Percentiles rank a stretch among this genome's conserved stretches.
These are phyloP conservation scores for Psilanteris sp. DNA, from an alignment of 1,140 invertebrate species.

Conservation along the genomic window DNA sequence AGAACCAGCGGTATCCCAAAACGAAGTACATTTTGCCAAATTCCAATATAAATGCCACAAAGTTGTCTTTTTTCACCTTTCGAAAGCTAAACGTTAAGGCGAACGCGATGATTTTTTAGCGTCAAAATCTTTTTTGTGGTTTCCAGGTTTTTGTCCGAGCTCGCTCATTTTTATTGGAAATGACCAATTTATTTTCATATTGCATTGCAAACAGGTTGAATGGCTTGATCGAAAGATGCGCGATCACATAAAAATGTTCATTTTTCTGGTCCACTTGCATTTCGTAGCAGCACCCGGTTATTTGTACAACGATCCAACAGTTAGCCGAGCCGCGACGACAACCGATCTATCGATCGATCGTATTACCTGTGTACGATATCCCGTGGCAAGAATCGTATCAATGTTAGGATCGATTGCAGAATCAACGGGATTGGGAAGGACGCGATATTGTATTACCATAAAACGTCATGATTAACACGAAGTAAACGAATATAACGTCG, in stretches of 20 bases:
- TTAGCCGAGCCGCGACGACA: slow-evolving; percentile 55
- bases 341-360: slow-evolving; percentile 69
- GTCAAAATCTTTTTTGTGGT: too few relatives aligned
- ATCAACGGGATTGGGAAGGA: slow-evolving; percentile 69
- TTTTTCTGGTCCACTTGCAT: slow-evolving; percentile 60
- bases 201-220: too few relatives aligned
- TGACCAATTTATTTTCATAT: too few relatives aligned
- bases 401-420: slow-evolving; percentile 76
- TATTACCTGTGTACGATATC: slow-evolving; percentile 64
- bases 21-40: too few relatives aligned
- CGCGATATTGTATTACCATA: slow-evolving; percentile 76
- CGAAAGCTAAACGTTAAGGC: too few relatives aligned
- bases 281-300: slow-evolving; percentile 49
- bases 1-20: too few relatives aligned
- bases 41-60: too few relatives aligned
- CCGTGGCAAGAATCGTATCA: slow-evolving; percentile 67
- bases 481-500: slow-evolving; percentile 79
- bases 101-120: too few relatives aligned
- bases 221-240: slow-evolving; percentile 1
- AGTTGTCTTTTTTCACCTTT: too few relatives aligned
- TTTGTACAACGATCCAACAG: slow-evolving; percentile 44
- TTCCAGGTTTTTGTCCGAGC: too few relatives aligned
- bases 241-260: slow-evolving; percentile 41
- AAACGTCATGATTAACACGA: slow-evolving; percentile 80
- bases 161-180: too few relatives aligned